These are phyloP conservation scores for Sebastiscus albofasciatus DNA, from an alignment of 2,797 vertebrate genomes.

Conservation along the genomic window DNA sequence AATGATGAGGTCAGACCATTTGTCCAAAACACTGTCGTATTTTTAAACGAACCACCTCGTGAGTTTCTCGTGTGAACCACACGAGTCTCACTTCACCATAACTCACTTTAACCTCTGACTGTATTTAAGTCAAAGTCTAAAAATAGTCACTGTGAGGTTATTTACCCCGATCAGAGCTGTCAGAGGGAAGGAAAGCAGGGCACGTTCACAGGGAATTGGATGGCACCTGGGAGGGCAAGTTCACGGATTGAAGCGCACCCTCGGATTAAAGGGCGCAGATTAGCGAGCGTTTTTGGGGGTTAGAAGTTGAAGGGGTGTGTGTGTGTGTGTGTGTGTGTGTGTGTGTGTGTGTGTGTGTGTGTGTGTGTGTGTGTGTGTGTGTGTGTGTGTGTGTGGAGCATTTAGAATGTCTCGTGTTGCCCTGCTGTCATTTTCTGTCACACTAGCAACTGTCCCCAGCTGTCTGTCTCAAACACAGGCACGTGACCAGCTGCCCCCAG, in stretches of 20 bases:
- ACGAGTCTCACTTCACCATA: background rate
- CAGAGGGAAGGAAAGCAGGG: background rate
- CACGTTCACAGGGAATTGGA: background rate
- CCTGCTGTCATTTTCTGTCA: constrained; percentile 68
- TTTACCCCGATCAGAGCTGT: constrained; percentile 37
- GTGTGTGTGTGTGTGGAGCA: background rate
- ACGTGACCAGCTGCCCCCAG: constrained; percentile 50
- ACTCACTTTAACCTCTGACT: constrained; percentile 4
- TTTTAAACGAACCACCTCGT: background rate
- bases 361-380: constrained; percentile 16
- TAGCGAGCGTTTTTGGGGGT: constrained; percentile 15
- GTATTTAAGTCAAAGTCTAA: constrained; percentile 1
- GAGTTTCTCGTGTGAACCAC: background rate
- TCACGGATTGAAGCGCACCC: constrained; percentile 29
- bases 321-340: constrained; percentile 17
- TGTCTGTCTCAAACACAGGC: constrained; percentile 27
- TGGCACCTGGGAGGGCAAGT: constrained; percentile 48
- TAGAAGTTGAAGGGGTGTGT: background rate
- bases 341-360: constrained; percentile 9
- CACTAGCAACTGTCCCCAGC: constrained; percentile 44
- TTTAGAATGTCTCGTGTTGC: constrained; percentile 31
- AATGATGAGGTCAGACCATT: background rate
- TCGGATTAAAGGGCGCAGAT: constrained; percentile 62
- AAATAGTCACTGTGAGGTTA: constrained; percentile 14
- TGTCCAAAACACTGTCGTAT: background rate